phyloP scores from a whole-genome alignment of 2,113 vertebrate genomes.

The Ia io region DNA sequence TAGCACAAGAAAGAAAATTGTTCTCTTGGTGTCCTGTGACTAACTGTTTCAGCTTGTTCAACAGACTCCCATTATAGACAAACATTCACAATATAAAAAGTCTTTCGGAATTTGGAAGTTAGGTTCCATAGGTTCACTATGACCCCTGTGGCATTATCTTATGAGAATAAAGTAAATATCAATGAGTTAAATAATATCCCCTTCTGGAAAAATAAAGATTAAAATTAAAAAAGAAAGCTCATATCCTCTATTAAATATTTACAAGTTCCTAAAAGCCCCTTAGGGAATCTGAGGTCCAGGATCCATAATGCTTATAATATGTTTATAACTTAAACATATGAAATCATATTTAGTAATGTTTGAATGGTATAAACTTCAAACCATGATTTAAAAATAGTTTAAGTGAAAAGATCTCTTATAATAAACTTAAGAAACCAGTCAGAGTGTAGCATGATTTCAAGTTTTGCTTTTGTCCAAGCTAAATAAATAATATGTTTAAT shows the following conservation, averaged over 20 bases:
- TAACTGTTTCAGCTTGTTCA: background rate
- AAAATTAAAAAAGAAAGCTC: conserved; percentile 35
- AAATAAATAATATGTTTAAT: background rate
- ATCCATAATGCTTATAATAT: background rate
- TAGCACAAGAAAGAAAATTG: background rate
- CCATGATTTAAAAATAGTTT: background rate
- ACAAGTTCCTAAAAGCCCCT: background rate
- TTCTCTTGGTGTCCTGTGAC: background rate
- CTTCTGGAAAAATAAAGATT: background rate
- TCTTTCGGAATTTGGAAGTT: background rate
- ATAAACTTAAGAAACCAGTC: background rate
- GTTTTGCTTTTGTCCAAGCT: background rate
- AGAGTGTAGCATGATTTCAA: background rate
- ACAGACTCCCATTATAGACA: background rate
- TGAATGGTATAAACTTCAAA: background rate
- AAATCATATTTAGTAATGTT: background rate
- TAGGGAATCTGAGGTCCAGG: background rate
- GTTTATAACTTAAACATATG: conserved; percentile 9
- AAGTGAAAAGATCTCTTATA: background rate
- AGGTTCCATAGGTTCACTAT: background rate
- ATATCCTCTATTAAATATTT: conserved; percentile 37
- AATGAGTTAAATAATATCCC: background rate
- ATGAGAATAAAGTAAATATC: background rate
- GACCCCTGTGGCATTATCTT: background rate
- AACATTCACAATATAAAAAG: background rate